Evolutionary conservation across 2,888 invertebrate species (phyloP).

Genomic region (Orchestes rusci): DNA sequence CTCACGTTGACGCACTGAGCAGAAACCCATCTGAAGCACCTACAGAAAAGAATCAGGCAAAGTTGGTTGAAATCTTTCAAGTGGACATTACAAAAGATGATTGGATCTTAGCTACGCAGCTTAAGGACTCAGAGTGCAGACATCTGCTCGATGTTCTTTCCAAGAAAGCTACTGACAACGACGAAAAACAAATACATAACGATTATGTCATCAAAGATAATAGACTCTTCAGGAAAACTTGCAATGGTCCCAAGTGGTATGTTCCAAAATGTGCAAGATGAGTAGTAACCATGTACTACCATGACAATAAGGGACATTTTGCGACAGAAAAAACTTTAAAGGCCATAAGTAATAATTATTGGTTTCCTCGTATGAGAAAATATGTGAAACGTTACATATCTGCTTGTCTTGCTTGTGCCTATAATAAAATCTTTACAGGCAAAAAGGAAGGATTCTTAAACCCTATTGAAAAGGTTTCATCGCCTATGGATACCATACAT

Average conservation of each 20-base stretch:
- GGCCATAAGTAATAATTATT: no score
- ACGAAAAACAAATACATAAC: no score
- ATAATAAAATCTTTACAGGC: constrained; percentile 10
- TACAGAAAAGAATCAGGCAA: no score
- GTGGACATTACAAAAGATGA: no score
- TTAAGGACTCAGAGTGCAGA: no score
- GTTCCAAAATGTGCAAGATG: constrained; percentile 32
- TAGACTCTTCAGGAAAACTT: constrained; percentile 21
- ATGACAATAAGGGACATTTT: constrained; percentile 35
- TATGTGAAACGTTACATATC: constrained; percentile 22
- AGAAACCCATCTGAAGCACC: no score
- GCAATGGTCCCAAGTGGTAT: constrained; percentile 28
- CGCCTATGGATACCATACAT: constrained; percentile 23
- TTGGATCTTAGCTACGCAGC: no score
- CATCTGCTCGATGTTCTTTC: no score
- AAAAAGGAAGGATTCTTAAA: constrained; percentile 16
- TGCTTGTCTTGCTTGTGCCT: constrained; percentile 17
- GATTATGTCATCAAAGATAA: constrained; percentile 11
- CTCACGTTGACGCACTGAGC: constrained; percentile 3
- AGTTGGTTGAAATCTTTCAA: no score
- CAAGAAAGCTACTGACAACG: no score
- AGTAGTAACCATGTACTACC: constrained; percentile 33
- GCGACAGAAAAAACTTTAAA: no score
- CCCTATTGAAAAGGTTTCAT: constrained; percentile 17
- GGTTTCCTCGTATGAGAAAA: constrained; percentile 14